phyloP scores from a whole-genome alignment of 2,797 vertebrate species.

The Heterohyrax brucei region DNA sequence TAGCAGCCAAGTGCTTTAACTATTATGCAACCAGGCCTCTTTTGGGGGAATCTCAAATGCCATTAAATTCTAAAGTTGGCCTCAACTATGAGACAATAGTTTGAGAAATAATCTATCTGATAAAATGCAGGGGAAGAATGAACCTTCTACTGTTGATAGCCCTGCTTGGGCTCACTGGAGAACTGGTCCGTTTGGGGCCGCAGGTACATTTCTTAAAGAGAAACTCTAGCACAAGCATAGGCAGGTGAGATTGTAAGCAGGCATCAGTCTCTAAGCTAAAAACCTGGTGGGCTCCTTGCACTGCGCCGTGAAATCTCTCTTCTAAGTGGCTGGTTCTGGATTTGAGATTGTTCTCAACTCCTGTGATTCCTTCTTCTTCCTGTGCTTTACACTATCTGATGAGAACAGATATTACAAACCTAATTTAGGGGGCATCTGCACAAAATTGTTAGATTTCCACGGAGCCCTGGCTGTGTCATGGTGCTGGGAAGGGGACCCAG shows the following conservation, averaged over 20 bases:
- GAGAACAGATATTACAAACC: neutral
- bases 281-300: conserved; percentile 10
- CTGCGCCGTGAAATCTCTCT: neutral
- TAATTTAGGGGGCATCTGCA: neutral
- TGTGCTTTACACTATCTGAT: neutral
- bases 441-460: neutral
- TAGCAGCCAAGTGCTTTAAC: neutral
- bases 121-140: conserved; percentile 24
- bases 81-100: neutral
- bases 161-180: neutral
- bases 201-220: neutral
- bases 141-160: conserved; percentile 4
- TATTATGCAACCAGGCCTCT: neutral
- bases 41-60: neutral
- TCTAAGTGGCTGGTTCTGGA: conserved; percentile 22
- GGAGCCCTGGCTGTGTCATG: neutral
- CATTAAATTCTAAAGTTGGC: conserved; percentile 67
- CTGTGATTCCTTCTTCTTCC: neutral
- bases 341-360: conserved; percentile 16
- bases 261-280: conserved; percentile 69
- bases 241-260: neutral
- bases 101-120: neutral
- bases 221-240: neutral
- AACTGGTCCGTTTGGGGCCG: neutral
- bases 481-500: neutral